Evolutionary conservation across 2,797 vertebrate genomes (phyloP).

Genomic region (Botia almorhae): DNA sequence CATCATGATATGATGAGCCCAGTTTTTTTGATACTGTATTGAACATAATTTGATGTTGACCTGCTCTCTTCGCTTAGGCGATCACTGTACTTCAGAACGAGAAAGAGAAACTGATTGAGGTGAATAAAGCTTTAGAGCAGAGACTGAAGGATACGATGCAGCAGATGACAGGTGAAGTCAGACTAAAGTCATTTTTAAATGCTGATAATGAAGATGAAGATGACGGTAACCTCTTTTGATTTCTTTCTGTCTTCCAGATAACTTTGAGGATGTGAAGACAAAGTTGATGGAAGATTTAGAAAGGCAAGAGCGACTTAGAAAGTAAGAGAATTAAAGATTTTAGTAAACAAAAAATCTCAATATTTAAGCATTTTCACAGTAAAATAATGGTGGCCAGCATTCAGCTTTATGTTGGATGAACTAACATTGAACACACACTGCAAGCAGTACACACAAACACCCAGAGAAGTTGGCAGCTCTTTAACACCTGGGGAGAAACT

Average conservation of each 20-base stretch:
- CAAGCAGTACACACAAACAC: too few relatives aligned
- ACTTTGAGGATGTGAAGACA: constrained; percentile 85
- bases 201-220: background rate
- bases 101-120: constrained; percentile 75
- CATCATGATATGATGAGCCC: background rate
- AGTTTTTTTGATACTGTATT: background rate
- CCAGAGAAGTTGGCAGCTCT: too few relatives aligned
- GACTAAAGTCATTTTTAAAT: background rate
- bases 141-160: constrained; percentile 77
- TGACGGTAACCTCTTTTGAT: background rate
- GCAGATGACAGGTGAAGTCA: constrained; percentile 82
- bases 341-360: too few relatives aligned
- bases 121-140: constrained; percentile 81
- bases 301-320: constrained; percentile 84
- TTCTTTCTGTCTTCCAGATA: constrained; percentile 74
- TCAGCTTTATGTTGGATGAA: too few relatives aligned
- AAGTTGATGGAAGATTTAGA: constrained; percentile 85
- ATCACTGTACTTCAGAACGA: constrained; percentile 77
- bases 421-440: too few relatives aligned
- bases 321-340: constrained; percentile 74
- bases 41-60: background rate
- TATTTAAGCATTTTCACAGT: too few relatives aligned
- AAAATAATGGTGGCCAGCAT: too few relatives aligned
- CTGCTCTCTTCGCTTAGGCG: constrained; percentile 58
- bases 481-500: too few relatives aligned